Evolutionary conservation across 2,888 invertebrate genomes (phyloP), one percentile per base, ranked within the genome.

Genomic region (Chalcosyrphus nemorum): DNA sequence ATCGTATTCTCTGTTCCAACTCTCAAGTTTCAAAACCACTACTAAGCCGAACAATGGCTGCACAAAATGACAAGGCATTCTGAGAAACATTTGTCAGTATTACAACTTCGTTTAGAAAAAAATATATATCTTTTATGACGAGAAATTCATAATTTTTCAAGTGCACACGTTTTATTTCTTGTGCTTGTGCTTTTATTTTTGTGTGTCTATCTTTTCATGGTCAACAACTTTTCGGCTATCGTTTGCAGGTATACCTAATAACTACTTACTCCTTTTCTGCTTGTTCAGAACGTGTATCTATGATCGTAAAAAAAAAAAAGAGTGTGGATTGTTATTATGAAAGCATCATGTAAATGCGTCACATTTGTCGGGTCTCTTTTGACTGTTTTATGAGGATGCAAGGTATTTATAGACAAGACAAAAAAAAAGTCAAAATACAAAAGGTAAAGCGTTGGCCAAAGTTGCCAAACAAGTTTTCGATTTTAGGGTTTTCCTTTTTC

Each of bases 401-500:
- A 38, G 59, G 24, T 7, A 43, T 6, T 19, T n/a, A n/a, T n/a
- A n/a, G n/a, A n/a, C n/a, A n/a, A n/a, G n/a, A 24, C 4, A 24
- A 24, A 24, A 24, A 24, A 9, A 52, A 27, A 65, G n/a, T n/a
- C n/a, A n/a, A n/a, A n/a, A 13, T 6, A 43, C 1, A 38, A 38
- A 38, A 38, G 38, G 38, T 38, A 13, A 13, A 38, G 38, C 43
- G 24, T 9, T 35, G 24, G 24, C 24, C 2, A 24, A 71, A 50
- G 71, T 71, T 59, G 43, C 54, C 29, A 61, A 61, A 74, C 72
- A 19, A 41, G 63, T 74, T 72, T 32, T 63, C 17, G 19, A 52
- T 29, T 76, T 71, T 71, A 66, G 52, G 71, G 72, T 82, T 76
- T 76, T 32, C 15, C 27, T 65, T 59, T n/a, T 52, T 56, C 17